Percentiles rank a stretch among this genome's conserved stretches.
Evolutionary conservation across 2,888 invertebrate species (phyloP).

Genomic region (Eupithecia tripunctaria): DNA sequence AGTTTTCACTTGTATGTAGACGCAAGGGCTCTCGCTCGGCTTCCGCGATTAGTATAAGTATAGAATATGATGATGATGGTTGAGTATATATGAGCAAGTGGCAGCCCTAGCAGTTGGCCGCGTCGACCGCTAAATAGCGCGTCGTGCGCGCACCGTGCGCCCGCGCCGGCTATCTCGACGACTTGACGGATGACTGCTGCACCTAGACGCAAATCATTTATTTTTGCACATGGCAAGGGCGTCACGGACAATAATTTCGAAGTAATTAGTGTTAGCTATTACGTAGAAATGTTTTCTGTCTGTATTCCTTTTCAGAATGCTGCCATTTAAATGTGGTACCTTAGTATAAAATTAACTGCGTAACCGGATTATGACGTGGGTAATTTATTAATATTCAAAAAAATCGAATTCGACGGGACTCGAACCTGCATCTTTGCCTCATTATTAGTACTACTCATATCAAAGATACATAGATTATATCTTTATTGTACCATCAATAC

Average conservation of each 20-base stretch:
- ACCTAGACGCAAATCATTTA: conserved; percentile 13
- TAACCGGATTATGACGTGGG: not conserved
- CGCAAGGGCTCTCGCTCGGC: no score
- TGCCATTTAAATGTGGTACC: not conserved
- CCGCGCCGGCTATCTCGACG: conserved; percentile 53
- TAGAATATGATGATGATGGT: no score
- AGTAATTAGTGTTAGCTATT: conserved; percentile 12
- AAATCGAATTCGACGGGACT: no score
- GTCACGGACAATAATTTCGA: conserved; percentile 27
- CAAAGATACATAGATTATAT: no score
- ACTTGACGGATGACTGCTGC: conserved; percentile 24
- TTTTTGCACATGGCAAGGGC: conserved; percentile 7
- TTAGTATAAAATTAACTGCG: not conserved
- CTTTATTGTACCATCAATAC: no score
- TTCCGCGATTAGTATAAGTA: no score
- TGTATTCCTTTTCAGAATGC: not conserved
- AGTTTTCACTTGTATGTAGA: no score
- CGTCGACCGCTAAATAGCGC: conserved; percentile 59
- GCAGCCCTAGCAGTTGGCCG: conserved; percentile 52
- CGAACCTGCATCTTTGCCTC: no score
- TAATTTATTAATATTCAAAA: no score
- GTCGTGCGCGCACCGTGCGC: conserved; percentile 57
- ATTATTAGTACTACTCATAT: no score
- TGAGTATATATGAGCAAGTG: conserved; percentile 24
- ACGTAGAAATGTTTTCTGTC: not conserved